A percentile compares a stretch with the other conserved stretches of the same genome.
Conservation (phyloP, 1,140 invertebrate species). For the Micrasema longulum region DNA sequence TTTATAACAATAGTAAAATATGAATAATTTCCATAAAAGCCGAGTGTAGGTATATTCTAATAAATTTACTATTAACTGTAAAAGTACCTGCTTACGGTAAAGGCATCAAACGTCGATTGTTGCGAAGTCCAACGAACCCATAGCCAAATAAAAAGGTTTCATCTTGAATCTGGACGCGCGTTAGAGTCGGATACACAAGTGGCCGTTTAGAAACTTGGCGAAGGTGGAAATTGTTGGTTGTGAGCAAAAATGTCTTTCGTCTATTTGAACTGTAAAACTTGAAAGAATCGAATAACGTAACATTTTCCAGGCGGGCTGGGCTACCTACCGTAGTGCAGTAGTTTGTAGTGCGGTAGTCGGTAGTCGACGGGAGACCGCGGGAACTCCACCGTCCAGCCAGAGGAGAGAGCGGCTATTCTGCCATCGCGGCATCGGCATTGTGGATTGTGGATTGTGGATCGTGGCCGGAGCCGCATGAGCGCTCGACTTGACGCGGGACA, state of each 20-base stretch:
- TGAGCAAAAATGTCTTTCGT: too few species aligned
- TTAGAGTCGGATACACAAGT: neutral
- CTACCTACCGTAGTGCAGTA: too few species aligned
- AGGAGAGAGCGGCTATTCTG: neutral
- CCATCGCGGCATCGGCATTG: neutral
- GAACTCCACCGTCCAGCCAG: neutral
- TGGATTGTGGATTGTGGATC: constrained; percentile 1
- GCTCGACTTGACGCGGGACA: neutral
- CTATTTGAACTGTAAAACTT: too few species aligned
- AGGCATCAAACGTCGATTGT: constrained; percentile 24
- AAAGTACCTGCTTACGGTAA: constrained; percentile 17
- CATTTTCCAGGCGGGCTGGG: too few species aligned
- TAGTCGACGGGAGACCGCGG: neutral
- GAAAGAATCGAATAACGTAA: too few species aligned
- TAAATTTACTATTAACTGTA: constrained; percentile 25
- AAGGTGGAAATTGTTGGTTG: too few species aligned
- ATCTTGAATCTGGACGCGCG: constrained; percentile 4
- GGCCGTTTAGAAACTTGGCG: too few species aligned
- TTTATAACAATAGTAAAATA: too few species aligned
- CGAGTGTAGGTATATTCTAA: too few species aligned
- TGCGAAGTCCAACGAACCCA: constrained; percentile 25
- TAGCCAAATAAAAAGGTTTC: constrained; percentile 15
- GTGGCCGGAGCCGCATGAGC: constrained; percentile 11
- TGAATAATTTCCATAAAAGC: too few species aligned
- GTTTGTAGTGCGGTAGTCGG: too few species aligned